phyloP scores from a whole-genome alignment of 2,797 vertebrate species.

The Harpagifer antarcticus region DNA sequence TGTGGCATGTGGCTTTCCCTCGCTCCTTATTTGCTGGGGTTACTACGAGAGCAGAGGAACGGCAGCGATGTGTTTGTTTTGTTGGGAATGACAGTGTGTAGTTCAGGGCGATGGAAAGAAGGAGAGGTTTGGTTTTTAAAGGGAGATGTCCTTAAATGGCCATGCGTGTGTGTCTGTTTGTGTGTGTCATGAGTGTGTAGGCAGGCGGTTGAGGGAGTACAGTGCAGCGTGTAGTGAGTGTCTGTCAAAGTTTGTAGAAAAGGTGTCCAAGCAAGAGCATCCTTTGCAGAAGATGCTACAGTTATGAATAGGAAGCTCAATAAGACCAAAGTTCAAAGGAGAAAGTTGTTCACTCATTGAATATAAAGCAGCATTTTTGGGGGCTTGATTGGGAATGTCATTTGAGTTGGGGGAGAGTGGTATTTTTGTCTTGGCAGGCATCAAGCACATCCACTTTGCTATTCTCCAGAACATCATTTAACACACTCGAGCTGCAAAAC shows the following conservation, averaged over 20 bases:
- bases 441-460: slow-evolving; percentile 11
- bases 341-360: neutral
- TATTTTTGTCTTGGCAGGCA: slow-evolving; percentile 28
- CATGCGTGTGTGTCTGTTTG: slow-evolving; percentile 29
- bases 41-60: slow-evolving; percentile 71
- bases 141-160: slow-evolving; percentile 83
- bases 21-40: slow-evolving; percentile 81
- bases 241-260: slow-evolving; percentile 40
- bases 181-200: slow-evolving; percentile 32
- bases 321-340: neutral
- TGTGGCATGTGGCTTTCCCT: slow-evolving; percentile 72
- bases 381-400: slow-evolving; percentile 18
- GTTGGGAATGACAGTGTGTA: slow-evolving; percentile 75
- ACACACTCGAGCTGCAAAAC: neutral
- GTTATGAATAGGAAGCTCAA: neutral
- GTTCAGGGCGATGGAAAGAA: slow-evolving; percentile 64
- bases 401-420: slow-evolving; percentile 18
- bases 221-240: slow-evolving; percentile 26
- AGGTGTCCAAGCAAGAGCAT: slow-evolving; percentile 25
- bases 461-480: slow-evolving; percentile 17
- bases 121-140: slow-evolving; percentile 60
- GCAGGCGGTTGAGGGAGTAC: slow-evolving; percentile 23
- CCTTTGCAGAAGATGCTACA: slow-evolving; percentile 16
- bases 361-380: slow-evolving; percentile 13
- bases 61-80: slow-evolving; percentile 76